phyloP scores from a whole-genome alignment of 92 coral and sea anemone genomes.

The Umimayanthus kanabou region DNA sequence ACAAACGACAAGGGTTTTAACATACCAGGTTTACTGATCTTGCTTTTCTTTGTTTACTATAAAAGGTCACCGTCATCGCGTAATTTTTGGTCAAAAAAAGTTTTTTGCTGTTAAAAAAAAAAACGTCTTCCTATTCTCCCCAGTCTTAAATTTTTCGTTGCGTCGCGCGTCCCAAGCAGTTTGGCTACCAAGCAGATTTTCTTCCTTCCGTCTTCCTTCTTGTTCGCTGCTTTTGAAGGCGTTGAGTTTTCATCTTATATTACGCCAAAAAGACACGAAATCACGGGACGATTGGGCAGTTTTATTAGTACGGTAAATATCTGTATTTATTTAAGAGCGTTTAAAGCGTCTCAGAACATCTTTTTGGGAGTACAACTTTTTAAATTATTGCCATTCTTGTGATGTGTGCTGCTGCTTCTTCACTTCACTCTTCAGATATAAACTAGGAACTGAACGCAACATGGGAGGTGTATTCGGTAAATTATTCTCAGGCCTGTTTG shows the following conservation, averaged over 20 bases:
- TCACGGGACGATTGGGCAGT: not conserved
- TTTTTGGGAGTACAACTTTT: not conserved
- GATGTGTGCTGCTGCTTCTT: not conserved
- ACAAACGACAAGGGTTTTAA: too few species aligned
- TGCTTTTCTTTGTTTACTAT: too few species aligned
- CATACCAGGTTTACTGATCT: too few species aligned
- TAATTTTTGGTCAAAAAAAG: too few species aligned
- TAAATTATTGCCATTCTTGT: constrained; percentile 16
- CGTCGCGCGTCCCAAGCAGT: not conserved
- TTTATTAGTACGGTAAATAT: not conserved
- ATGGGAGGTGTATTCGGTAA: constrained; percentile 52
- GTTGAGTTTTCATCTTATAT: not conserved
- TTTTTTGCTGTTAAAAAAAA: too few species aligned
- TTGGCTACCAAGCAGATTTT: not conserved
- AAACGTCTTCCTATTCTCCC: not conserved
- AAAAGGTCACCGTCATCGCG: too few species aligned
- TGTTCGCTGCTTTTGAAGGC: not conserved
- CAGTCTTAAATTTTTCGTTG: not conserved
- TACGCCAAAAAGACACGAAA: too few species aligned
- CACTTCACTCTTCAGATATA: too few species aligned
- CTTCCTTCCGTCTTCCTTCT: not conserved
- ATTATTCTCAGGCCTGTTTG: constrained; percentile 49
- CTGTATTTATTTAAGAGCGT: not conserved
- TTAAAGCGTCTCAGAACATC: not conserved
- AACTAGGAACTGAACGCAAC: not conserved